Conservation (phyloP, 2,888 invertebrate genomes). For the Cyclophora albipunctata region DNA sequence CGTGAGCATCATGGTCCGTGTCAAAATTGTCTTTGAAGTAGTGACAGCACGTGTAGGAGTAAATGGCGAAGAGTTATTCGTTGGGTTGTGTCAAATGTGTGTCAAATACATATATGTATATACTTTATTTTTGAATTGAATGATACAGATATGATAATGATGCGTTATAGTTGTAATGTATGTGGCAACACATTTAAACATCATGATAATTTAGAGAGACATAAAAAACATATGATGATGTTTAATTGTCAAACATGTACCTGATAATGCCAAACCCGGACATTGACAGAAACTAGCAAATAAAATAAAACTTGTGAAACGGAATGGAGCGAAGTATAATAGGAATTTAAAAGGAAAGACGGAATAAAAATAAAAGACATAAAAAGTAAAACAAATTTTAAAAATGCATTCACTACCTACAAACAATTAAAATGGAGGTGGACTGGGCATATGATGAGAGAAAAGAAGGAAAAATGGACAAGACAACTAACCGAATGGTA, state of each 20-base stretch:
- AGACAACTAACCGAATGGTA: slow-evolving; percentile 3
- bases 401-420: neutral
- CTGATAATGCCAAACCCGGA: slow-evolving; percentile 9
- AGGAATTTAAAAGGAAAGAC: neutral
- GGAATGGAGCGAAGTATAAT: neutral
- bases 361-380: neutral
- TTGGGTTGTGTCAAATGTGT: too few species aligned
- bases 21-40: too few species aligned
- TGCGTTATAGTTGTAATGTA: slow-evolving; percentile 3
- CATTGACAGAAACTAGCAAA: slow-evolving; percentile 2
- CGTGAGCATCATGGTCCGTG: too few species aligned
- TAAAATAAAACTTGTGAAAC: neutral
- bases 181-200: too few species aligned
- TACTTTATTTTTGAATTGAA: too few species aligned
- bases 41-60: too few species aligned
- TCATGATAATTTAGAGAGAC: too few species aligned
- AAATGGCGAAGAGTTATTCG: too few species aligned
- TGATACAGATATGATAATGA: slow-evolving; percentile 7
- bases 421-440: slow-evolving; percentile 4
- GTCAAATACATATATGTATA: too few species aligned
- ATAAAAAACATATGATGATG: too few species aligned
- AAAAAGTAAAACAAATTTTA: neutral
- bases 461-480: neutral
- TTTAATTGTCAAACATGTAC: too few species aligned
- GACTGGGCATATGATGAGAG: slow-evolving; percentile 1